Evolutionary conservation across 2,888 invertebrate genomes (phyloP).

Genomic region (Chirona hameri): DNA sequence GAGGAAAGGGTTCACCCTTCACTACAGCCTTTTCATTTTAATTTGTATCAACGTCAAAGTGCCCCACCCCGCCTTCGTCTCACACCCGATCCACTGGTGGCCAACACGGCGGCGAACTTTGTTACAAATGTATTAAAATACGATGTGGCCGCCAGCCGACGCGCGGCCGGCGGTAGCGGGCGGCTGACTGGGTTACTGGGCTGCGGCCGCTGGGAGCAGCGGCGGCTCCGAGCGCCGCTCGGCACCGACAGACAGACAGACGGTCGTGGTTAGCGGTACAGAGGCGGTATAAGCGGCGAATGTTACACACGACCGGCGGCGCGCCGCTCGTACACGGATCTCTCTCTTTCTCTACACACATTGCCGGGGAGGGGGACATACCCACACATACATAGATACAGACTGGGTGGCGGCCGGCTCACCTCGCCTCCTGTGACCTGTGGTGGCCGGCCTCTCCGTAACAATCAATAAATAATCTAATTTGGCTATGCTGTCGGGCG

Average conservation of each 20-base stretch:
- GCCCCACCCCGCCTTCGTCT: no score
- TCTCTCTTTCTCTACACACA: no score
- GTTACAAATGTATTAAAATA: slow-evolving; percentile 28
- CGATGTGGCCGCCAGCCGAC: background rate
- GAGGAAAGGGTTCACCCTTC: no score
- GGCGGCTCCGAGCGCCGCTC: no score
- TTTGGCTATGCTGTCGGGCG: background rate
- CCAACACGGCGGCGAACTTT: background rate
- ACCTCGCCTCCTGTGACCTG: background rate
- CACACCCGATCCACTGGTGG: background rate
- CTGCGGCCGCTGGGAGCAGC: background rate
- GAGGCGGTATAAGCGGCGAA: background rate
- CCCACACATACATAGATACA: background rate
- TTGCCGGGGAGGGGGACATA: no score
- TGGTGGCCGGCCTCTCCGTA: background rate
- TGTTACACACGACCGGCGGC: background rate
- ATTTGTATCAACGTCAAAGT: no score
- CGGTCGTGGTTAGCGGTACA: background rate
- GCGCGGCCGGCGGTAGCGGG: background rate
- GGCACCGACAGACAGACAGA: background rate
- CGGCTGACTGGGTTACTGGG: background rate
- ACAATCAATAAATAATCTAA: slow-evolving; percentile 27
- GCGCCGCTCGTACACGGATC: background rate
- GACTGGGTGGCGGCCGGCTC: background rate
- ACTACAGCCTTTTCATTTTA: no score